phyloP scores from a whole-genome alignment of 2,888 invertebrate genomes.

The Andrena marginata region DNA sequence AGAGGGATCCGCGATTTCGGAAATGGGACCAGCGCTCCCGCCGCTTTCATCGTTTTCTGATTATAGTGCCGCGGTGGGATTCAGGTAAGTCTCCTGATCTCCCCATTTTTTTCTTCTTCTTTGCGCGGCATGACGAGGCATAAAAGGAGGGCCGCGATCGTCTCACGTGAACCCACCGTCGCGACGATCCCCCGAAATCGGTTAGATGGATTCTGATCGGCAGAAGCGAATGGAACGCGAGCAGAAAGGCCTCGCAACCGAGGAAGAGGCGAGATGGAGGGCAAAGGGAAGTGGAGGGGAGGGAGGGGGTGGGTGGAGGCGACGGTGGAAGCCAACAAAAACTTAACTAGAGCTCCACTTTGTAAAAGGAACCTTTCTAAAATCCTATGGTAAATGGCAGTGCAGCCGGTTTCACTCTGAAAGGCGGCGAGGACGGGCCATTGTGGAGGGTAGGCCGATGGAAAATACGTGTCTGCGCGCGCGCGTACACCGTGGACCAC shows the following conservation, averaged over 20 bases:
- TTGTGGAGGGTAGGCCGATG: slow-evolving; percentile 61
- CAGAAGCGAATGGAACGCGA: slow-evolving; percentile 48
- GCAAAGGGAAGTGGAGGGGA: background rate
- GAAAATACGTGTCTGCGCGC: slow-evolving; percentile 60
- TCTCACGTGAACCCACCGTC: slow-evolving; percentile 48
- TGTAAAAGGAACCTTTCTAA: slow-evolving; percentile 71
- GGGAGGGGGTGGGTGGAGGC: slow-evolving; percentile 4
- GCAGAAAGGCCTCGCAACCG: slow-evolving; percentile 26
- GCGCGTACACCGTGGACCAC: slow-evolving; percentile 3
- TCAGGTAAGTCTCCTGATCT: slow-evolving; percentile 32
- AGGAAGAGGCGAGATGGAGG: background rate
- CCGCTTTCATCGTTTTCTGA: slow-evolving; percentile 11
- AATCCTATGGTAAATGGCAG: slow-evolving; percentile 68
- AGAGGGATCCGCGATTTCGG: background rate
- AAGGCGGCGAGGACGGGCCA: slow-evolving; percentile 58
- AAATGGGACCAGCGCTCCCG: background rate
- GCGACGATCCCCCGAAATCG: slow-evolving; percentile 58
- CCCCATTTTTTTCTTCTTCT: background rate
- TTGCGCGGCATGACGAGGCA: background rate
- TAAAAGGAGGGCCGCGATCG: slow-evolving; percentile 57
- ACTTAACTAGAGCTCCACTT: slow-evolving; percentile 72
- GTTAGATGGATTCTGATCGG: slow-evolving; percentile 65
- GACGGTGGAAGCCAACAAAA: slow-evolving; percentile 68
- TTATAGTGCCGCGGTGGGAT: slow-evolving; percentile 18
- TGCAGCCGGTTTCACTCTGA: slow-evolving; percentile 64